Conservation (phyloP, 2,888 invertebrate species). For the Orthonevra nobilis region DNA sequence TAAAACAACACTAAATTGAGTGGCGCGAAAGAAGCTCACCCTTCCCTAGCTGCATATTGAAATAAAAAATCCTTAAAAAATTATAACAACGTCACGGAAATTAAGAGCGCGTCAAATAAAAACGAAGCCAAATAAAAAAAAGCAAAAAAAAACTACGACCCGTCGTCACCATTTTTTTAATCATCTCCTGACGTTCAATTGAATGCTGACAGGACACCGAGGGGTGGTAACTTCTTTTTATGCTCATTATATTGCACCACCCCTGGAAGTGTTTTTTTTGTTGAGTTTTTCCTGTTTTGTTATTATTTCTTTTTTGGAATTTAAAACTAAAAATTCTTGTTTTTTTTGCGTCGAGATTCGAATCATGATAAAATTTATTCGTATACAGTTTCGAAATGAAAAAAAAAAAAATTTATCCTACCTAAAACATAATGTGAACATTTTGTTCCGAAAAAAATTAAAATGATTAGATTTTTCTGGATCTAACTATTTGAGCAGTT, state of each 20-base stretch:
- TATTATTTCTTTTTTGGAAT: conserved; percentile 28
- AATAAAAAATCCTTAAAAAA: conserved; percentile 20
- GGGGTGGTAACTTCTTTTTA: conserved; percentile 66
- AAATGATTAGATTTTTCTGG: too few relatives aligned
- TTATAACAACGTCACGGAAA: conserved; percentile 68
- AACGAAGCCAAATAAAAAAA: conserved; percentile 48
- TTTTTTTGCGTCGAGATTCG: conserved; percentile 34
- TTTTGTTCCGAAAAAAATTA: too few relatives aligned
- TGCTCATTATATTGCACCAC: conserved; percentile 61
- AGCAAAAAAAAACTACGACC: conserved; percentile 51
- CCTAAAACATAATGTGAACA: too few relatives aligned
- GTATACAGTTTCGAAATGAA: conserved; percentile 50
- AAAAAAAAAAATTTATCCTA: conserved; percentile 7
- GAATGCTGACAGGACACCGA: conserved; percentile 56
- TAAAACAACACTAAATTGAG: conserved; percentile 64
- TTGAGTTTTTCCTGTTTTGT: conserved; percentile 8
- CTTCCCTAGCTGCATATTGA: conserved; percentile 7
- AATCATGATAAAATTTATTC: conserved; percentile 68
- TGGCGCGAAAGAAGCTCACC: conserved; percentile 58
- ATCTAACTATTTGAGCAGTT: too few relatives aligned
- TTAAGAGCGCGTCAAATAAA: conserved; percentile 70
- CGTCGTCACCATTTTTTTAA: conserved; percentile 69
- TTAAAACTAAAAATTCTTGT: conserved; percentile 42
- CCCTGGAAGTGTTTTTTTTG: conserved; percentile 51
- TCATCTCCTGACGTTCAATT: conserved; percentile 53